Percentiles rank a stretch among this genome's conserved stretches.
Evolutionary conservation across 2,797 vertebrate species (phyloP).

Genomic region (Fringilla coelebs): DNA sequence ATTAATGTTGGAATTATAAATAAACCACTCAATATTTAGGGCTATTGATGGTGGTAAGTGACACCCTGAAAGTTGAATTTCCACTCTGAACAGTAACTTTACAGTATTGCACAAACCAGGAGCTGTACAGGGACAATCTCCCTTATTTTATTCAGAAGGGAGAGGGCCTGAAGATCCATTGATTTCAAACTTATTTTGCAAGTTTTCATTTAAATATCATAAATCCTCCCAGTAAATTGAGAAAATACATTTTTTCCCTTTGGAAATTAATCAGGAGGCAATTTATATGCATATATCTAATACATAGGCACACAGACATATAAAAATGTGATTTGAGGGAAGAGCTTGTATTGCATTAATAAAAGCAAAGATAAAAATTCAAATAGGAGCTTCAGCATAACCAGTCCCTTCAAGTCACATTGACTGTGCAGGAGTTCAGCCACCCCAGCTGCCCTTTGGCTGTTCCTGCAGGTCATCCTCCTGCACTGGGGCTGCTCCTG

Average conservation of each 20-base stretch:
- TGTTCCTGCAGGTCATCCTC: background rate
- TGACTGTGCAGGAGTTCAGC: background rate
- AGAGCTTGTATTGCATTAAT: background rate
- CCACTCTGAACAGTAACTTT: background rate
- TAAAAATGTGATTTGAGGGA: background rate
- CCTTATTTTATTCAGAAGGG: background rate
- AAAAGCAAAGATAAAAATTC: background rate
- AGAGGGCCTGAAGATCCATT: background rate
- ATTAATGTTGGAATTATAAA: conserved; percentile 45
- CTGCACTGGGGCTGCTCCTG: accelerated
- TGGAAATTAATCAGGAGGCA: background rate
- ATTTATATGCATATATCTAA: background rate
- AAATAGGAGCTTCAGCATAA: background rate
- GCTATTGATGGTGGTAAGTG: background rate
- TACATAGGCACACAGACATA: background rate
- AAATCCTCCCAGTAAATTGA: background rate
- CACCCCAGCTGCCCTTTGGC: background rate
- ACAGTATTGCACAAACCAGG: background rate
- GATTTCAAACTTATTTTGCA: background rate
- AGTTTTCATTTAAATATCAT: background rate
- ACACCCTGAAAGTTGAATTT: conserved; percentile 3
- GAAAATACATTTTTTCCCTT: background rate
- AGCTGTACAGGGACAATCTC: background rate
- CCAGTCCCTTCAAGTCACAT: background rate
- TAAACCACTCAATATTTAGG: conserved; percentile 6